phyloP scores from a whole-genome alignment of 2,113 vertebrate species.

The Oreochromis niloticus region DNA sequence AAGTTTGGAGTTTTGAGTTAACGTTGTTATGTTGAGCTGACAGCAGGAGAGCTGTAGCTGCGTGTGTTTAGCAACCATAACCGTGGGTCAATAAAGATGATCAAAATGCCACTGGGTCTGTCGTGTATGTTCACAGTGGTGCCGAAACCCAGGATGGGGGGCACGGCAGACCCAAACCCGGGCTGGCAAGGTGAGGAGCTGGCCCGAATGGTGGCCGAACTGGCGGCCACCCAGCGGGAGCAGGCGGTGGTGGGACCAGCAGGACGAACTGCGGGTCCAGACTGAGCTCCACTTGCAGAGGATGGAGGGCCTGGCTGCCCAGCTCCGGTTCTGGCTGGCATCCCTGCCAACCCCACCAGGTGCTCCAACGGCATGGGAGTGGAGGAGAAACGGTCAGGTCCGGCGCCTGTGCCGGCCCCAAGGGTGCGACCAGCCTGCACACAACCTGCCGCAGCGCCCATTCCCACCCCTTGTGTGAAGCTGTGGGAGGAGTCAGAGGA shows the following conservation, averaged over 20 bases:
- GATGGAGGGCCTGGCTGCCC: background rate
- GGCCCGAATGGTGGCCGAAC: too few relatives aligned
- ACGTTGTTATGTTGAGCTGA: too few relatives aligned
- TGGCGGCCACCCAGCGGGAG: background rate
- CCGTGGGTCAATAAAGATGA: too few relatives aligned
- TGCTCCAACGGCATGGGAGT: background rate
- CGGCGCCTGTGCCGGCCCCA: background rate
- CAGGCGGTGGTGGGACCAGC: background rate
- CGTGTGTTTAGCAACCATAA: too few relatives aligned
- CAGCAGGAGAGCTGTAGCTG: too few relatives aligned
- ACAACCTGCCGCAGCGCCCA: accelerated
- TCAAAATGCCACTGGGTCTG: too few relatives aligned
- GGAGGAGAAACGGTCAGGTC: background rate
- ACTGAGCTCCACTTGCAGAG: background rate
- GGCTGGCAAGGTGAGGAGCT: too few relatives aligned
- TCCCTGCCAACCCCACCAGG: background rate
- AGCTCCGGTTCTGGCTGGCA: background rate
- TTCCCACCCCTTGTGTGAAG: background rate
- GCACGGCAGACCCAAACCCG: too few relatives aligned
- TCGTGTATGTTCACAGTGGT: too few relatives aligned
- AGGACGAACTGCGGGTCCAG: background rate
- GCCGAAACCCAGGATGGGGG: too few relatives aligned
- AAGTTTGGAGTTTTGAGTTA: too few relatives aligned
- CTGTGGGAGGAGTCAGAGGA: too few relatives aligned
- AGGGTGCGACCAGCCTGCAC: background rate